phyloP scores from a whole-genome alignment of 1,140 invertebrate species.

The Mamestra configurata region DNA sequence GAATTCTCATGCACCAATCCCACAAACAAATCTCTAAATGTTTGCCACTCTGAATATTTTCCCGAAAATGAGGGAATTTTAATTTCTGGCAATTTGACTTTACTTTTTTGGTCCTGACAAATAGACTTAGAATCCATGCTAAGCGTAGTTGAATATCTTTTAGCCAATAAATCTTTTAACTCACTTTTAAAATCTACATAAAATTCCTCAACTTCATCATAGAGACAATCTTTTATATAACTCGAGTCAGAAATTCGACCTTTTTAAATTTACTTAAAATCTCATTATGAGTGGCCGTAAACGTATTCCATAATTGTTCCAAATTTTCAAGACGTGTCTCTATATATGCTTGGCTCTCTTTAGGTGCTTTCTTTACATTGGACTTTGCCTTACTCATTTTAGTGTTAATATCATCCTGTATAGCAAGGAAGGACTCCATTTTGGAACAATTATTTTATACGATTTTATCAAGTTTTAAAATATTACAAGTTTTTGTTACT shows the following conservation, averaged over 20 bases:
- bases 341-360: not conserved
- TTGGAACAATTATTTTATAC: not conserved
- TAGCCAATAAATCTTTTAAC: not conserved
- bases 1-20: slow-evolving; percentile 11
- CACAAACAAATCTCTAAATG: slow-evolving; percentile 33
- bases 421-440: slow-evolving; percentile 9
- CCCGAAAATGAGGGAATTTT: slow-evolving; percentile 26
- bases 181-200: slow-evolving; percentile 18
- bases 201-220: slow-evolving; percentile 27
- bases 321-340: slow-evolving; percentile 18
- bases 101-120: not conserved
- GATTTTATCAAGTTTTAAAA: not conserved
- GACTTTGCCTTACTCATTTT: slow-evolving; percentile 11
- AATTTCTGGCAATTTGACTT: slow-evolving; percentile 3
- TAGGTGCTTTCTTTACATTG: slow-evolving; percentile 18
- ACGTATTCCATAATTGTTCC: slow-evolving; percentile 14
- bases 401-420: not conserved
- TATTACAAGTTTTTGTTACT: not conserved
- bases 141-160: not conserved
- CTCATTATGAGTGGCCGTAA: not conserved
- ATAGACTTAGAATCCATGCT: too few relatives aligned
- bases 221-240: slow-evolving; percentile 16
- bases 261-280: slow-evolving; percentile 17
- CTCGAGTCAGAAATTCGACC: not conserved
- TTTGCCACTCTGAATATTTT: slow-evolving; percentile 34